Conservation (phyloP, 2,797 vertebrate genomes). For the Chrosomus eos region DNA sequence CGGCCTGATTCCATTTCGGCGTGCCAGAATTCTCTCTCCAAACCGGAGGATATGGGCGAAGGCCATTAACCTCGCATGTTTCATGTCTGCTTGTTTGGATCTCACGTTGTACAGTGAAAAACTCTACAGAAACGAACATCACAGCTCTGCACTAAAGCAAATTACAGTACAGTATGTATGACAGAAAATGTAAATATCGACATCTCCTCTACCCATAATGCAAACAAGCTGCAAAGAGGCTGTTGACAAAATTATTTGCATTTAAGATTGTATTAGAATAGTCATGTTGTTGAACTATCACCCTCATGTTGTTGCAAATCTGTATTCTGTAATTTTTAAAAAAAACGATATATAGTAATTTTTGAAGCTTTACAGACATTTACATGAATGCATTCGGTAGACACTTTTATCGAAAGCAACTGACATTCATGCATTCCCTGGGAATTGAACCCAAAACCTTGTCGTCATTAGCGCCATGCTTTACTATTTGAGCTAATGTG, state of each 20-base stretch:
- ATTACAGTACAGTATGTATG: neutral
- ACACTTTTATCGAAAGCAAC: neutral
- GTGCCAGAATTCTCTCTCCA: constrained; percentile 31
- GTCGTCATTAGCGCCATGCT: no score
- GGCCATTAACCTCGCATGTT: constrained; percentile 7
- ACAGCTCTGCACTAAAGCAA: neutral
- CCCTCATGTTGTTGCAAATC: neutral
- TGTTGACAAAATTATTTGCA: constrained; percentile 2
- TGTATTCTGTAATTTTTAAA: neutral
- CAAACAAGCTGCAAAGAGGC: constrained; percentile 22
- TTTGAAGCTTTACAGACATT: no score
- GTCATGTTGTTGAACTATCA: no score
- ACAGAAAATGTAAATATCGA: neutral
- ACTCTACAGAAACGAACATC: neutral
- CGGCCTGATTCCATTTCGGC: neutral
- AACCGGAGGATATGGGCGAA: neutral
- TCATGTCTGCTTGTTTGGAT: constrained; percentile 15
- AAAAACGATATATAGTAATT: neutral
- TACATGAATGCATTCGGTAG: neutral
- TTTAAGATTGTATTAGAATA: neutral
- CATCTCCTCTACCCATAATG: neutral
- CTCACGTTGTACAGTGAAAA: constrained; percentile 9
- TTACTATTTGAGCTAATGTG: no score
- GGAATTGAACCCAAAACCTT: no score
- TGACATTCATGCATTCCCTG: neutral